Evolutionary conservation across 2,797 vertebrate species (phyloP).

Genomic region (Lophius americanus): DNA sequence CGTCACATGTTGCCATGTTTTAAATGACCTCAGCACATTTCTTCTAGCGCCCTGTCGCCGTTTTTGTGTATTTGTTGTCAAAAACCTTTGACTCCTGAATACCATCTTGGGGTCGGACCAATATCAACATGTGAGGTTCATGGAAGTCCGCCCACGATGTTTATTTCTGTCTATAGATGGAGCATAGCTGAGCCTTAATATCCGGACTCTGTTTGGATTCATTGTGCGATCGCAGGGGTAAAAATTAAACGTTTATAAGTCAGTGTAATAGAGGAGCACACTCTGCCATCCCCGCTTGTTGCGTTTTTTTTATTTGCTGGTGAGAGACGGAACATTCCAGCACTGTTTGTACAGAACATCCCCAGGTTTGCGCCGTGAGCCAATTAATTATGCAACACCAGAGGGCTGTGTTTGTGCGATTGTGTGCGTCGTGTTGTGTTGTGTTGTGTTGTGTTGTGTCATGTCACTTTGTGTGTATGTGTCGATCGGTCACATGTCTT

Average conservation of each 20-base stretch:
- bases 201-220: too few relatives aligned
- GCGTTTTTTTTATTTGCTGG: slow-evolving; percentile 16
- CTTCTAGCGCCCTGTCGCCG: too few relatives aligned
- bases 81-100: too few relatives aligned
- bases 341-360: slow-evolving; percentile 49
- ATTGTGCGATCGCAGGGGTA: too few relatives aligned
- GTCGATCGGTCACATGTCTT: slow-evolving; percentile 13
- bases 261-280: background rate
- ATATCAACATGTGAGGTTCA: too few relatives aligned
- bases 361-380: slow-evolving; percentile 33
- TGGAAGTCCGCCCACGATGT: too few relatives aligned
- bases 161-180: too few relatives aligned
- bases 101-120: too few relatives aligned
- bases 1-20: too few relatives aligned
- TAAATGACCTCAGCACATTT: too few relatives aligned
- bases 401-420: slow-evolving; percentile 5
- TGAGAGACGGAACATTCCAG: slow-evolving; percentile 57
- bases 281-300: slow-evolving; percentile 9
- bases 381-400: slow-evolving; percentile 45
- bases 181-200: too few relatives aligned
- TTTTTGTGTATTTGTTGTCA: too few relatives aligned
- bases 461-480: slow-evolving; percentile 17
- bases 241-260: background rate
- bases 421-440: slow-evolving; percentile 14
- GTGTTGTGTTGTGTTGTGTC: slow-evolving; percentile 13